A percentile compares a stretch with the other conserved stretches of the same genome.
Conservation (phyloP, 1,140 invertebrate species). For the Hermetia illucens region DNA sequence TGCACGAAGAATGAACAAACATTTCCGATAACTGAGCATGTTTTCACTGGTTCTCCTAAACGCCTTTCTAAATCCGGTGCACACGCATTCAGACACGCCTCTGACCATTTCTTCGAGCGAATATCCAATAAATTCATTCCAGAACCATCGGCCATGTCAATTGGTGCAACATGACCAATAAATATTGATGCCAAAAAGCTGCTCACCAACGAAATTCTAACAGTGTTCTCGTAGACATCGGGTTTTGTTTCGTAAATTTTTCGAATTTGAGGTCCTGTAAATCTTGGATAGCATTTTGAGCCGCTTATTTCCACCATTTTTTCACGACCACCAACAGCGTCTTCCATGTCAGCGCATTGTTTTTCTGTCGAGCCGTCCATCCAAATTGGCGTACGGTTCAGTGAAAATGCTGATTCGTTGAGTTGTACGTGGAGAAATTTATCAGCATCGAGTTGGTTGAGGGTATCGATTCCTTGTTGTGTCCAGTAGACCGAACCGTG, state of each 20-base stretch:
- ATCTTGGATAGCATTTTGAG: constrained; percentile 83
- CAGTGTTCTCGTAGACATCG: constrained; percentile 64
- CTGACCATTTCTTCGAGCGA: constrained; percentile 59
- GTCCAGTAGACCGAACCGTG: constrained; percentile 94
- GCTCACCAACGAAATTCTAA: constrained; percentile 85
- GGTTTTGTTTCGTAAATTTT: constrained; percentile 64
- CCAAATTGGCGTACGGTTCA: constrained; percentile 83
- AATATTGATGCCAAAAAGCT: constrained; percentile 84
- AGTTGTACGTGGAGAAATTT: constrained; percentile 77
- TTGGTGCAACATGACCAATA: constrained; percentile 76
- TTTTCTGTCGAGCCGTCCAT: constrained; percentile 84
- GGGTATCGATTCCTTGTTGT: constrained; percentile 47
- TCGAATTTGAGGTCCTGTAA: constrained; percentile 85
- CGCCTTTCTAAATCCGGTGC: constrained; percentile 52
- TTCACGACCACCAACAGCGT: constrained; percentile 63
- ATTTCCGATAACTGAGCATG: constrained; percentile 50
- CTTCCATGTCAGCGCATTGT: constrained; percentile 68
- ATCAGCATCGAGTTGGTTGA: constrained; percentile 51
- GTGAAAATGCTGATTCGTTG: constrained; percentile 51
- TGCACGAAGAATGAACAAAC: constrained; percentile 68
- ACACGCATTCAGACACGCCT: constrained; percentile 56
- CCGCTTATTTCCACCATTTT: constrained; percentile 78
- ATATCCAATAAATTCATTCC: constrained; percentile 96
- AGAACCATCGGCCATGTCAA: constrained; percentile 85
- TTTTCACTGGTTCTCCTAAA: constrained; percentile 57